phyloP scores from a whole-genome alignment of 2,888 invertebrate genomes.

The Gerosis bhagava region DNA sequence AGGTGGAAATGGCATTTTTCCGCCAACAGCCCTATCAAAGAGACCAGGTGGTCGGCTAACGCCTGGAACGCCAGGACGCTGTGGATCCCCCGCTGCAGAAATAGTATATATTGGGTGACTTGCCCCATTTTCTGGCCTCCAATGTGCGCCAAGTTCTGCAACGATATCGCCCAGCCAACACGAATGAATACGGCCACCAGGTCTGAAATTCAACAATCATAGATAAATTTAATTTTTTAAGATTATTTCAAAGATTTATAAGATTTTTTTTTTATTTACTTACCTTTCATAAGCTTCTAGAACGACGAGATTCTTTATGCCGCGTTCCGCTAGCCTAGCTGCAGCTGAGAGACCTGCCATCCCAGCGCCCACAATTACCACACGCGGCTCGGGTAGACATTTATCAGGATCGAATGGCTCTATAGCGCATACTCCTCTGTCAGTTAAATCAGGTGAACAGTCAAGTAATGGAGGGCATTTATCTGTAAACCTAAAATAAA shows the following conservation, averaged over 20 bases:
- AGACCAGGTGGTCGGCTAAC: conserved; percentile 78
- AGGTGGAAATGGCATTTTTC: conserved; percentile 83
- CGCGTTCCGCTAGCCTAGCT: conserved; percentile 85
- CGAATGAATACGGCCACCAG: conserved; percentile 89
- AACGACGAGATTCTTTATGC: conserved; percentile 86
- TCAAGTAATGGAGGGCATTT: conserved; percentile 45
- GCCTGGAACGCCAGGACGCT: conserved; percentile 78
- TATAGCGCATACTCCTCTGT: conserved; percentile 56
- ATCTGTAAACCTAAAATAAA: conserved; percentile 43
- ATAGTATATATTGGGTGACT: conserved; percentile 84
- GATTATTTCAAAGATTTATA: no score
- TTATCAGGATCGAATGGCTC: conserved; percentile 55
- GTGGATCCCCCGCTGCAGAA: conserved; percentile 83
- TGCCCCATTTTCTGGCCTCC: conserved; percentile 78
- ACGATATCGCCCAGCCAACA: conserved; percentile 89
- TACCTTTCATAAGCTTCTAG: conserved; percentile 90
- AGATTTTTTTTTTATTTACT: no score
- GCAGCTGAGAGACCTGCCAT: conserved; percentile 92
- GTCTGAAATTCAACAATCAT: no score
- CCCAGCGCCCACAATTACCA: conserved; percentile 91
- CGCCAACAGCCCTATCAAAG: conserved; percentile 84
- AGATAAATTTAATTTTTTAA: no score
- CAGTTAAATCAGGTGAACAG: conserved; percentile 57
- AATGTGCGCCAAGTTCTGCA: conserved; percentile 88
- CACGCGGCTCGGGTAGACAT: conserved; percentile 79